Evolutionary conservation across 1,140 invertebrate species (phyloP), one percentile per base, ranked within the genome.

Genomic region (Ganaspis sp.): DNA sequence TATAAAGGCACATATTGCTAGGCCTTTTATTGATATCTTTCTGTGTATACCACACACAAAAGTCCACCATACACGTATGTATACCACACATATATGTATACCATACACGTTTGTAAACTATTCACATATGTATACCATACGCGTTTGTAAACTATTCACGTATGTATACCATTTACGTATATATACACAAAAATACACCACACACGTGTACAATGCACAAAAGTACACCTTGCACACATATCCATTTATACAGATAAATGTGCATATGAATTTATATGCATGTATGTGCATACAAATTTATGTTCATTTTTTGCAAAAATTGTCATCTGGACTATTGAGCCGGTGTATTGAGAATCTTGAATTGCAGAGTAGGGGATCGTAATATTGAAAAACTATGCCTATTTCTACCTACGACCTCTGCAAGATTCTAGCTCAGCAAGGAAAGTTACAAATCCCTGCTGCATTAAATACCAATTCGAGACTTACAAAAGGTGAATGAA

Each of bases 271-370:
- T 34, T 34, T 34, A 34, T 34, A 6, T 34, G 29, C 29, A 34
- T 34, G 6, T 34, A 34, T 34, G 29, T 34, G 29, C 29, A 34
- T 34, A 34, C 6, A 34, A 34, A 34, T 34, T 34, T 34, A 34
- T 76, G 74, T 69, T 78, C 70, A 72, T 76, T 76, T 72, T 78
- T 75, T 69, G 53, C 64, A 70, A 75, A 72, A 78, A 70, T 80
- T 80, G 74, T 70, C 70, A 45, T 38, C 40, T 49, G 38, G 38
- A 40, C 38, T 40, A 4, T 40, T 40, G 9, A 34, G 29, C 2
- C 2, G 29, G 29, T 34, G 29, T 3, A 34, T 34, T 34, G 29
- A 34, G 29, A 34, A 34, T 34, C 29, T 34, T 34, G 29, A 2
- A 34, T 34, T 34, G 2, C 6, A 2, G 29, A 3, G 29, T 6